These are phyloP conservation scores for Polydrusus tereticollis DNA, from an alignment of 2,888 invertebrate species.

Conservation along the genomic window DNA sequence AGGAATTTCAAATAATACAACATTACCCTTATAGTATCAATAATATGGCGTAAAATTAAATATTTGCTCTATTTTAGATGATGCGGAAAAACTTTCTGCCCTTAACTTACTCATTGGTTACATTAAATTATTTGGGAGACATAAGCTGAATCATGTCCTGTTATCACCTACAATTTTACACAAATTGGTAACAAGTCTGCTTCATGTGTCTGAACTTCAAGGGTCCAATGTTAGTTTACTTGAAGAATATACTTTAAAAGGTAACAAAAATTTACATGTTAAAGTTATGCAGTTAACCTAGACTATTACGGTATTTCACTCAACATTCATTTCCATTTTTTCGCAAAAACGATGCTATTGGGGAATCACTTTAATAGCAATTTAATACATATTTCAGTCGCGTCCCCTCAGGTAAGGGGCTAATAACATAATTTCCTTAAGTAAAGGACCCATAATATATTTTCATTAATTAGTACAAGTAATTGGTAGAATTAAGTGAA, in stretches of 20 bases:
- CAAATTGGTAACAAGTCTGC: slow-evolving; percentile 71
- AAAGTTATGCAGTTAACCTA: not conserved
- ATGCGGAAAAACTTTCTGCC: slow-evolving; percentile 72
- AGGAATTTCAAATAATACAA: too few relatives aligned
- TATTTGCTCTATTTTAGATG: slow-evolving; percentile 66
- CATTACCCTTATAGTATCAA: too few relatives aligned
- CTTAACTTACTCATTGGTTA: slow-evolving; percentile 79
- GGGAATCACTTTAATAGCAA: too few relatives aligned
- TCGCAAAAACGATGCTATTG: too few relatives aligned
- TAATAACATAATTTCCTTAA: too few relatives aligned
- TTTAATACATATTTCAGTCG: too few relatives aligned
- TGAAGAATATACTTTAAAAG: slow-evolving; percentile 66
- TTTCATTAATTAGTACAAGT: too few relatives aligned
- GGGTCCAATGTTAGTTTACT: slow-evolving; percentile 68
- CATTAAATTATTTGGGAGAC: slow-evolving; percentile 71
- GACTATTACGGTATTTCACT: too few relatives aligned
- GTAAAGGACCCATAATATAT: too few relatives aligned
- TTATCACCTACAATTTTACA: slow-evolving; percentile 70
- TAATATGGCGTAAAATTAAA: not conserved
- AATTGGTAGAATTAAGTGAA: too few relatives aligned
- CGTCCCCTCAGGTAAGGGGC: too few relatives aligned
- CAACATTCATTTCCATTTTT: too few relatives aligned
- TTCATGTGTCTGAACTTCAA: slow-evolving; percentile 71
- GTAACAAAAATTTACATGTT: slow-evolving; percentile 35
- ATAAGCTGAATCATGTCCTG: slow-evolving; percentile 72